Percentiles rank a stretch among this genome's conserved stretches.
phyloP scores from a whole-genome alignment of 2,797 vertebrate genomes.

The Parambassis ranga region DNA sequence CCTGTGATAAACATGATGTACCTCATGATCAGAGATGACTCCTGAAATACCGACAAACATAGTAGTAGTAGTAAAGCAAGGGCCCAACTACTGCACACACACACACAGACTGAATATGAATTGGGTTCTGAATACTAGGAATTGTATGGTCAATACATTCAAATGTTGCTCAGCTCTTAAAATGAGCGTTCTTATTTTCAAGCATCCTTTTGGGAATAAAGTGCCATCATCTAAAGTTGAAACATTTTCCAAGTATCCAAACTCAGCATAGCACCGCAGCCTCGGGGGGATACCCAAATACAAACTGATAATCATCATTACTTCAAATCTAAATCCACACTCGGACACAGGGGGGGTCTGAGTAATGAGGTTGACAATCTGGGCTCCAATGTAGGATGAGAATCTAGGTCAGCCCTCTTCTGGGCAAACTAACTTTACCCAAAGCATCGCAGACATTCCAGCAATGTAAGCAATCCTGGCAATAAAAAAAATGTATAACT shows the following conservation, averaged over 20 bases:
- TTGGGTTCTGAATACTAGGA: neutral
- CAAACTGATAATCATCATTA: constrained; percentile 28
- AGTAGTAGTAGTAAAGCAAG: no score
- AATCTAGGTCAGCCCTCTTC: constrained; percentile 52
- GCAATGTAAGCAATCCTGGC: neutral
- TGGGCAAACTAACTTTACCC: constrained; percentile 23
- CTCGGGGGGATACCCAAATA: constrained; percentile 1
- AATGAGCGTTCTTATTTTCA: neutral
- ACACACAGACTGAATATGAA: neutral
- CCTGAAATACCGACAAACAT: no score
- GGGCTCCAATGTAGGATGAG: constrained; percentile 38
- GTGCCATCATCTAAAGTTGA: neutral
- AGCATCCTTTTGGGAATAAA: neutral
- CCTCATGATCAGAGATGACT: neutral
- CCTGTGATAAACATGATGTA: neutral
- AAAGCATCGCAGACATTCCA: neutral
- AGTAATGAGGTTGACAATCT: constrained; percentile 60
- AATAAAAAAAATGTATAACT: neutral
- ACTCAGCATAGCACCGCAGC: neutral
- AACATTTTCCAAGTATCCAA: constrained; percentile 12
- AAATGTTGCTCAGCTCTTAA: neutral
- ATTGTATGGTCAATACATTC: neutral
- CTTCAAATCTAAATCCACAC: constrained; percentile 23
- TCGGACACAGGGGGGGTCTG: constrained; percentile 9
- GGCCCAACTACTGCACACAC: no score